Conservation (phyloP, 2,888 invertebrate species). For the Agrotis ipsilon region DNA sequence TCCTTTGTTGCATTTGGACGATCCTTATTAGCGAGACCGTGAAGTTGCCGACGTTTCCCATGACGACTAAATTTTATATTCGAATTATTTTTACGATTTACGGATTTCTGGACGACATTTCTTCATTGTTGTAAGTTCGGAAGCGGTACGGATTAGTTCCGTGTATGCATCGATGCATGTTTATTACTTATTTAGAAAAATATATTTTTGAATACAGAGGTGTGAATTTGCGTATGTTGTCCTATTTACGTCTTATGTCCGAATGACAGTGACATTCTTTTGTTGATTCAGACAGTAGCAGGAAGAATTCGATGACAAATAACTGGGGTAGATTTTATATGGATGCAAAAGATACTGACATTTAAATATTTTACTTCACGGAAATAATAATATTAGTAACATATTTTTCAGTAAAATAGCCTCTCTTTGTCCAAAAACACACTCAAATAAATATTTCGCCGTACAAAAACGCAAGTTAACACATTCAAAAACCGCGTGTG, state of each 20-base stretch:
- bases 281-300: conserved; percentile 33
- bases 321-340: conserved; percentile 16
- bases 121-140: conserved; percentile 79
- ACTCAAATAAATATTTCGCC: not conserved
- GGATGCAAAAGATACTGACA: not conserved
- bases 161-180: conserved; percentile 77
- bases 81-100: conserved; percentile 81
- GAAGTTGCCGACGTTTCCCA: conserved; percentile 88
- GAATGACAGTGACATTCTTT: conserved; percentile 16
- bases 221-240: conserved; percentile 56
- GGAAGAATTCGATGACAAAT: conserved; percentile 20
- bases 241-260: conserved; percentile 21
- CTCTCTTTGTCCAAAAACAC: not conserved
- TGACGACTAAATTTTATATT: conserved; percentile 86
- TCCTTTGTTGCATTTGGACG: conserved; percentile 74
- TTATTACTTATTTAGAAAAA: conserved; percentile 62
- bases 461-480: not conserved
- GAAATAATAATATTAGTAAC: not conserved
- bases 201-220: conserved; percentile 41
- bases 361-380: not conserved
- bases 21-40: conserved; percentile 86
- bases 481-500: conserved; percentile 53
- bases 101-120: conserved; percentile 74
- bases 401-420: not conserved
- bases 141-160: conserved; percentile 86